A percentile compares a stretch with the other conserved stretches of the same genome.
phyloP scores from a whole-genome alignment of 2,888 invertebrate species.

The Pherbina coryleti region DNA sequence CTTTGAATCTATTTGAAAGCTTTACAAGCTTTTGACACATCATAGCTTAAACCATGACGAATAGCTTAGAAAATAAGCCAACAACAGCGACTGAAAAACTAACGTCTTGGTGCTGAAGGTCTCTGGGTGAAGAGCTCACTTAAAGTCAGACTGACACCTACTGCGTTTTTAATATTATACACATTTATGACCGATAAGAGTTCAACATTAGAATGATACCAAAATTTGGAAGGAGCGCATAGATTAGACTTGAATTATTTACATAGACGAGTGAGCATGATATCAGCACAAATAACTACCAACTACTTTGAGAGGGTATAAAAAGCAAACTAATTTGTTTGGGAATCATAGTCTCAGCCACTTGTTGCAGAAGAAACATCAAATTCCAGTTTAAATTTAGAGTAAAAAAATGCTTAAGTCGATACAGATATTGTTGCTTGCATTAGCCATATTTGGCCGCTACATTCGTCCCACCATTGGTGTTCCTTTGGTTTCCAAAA shows the following conservation, averaged over 20 bases:
- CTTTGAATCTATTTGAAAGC: too few species aligned
- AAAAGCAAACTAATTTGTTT: constrained; percentile 49
- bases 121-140: too few species aligned
- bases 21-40: too few species aligned
- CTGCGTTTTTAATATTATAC: constrained; percentile 36
- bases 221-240: constrained; percentile 28
- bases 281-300: neutral
- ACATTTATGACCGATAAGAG: constrained; percentile 44
- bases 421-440: constrained; percentile 37
- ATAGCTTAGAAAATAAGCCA: too few species aligned
- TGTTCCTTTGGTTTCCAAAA: constrained; percentile 43
- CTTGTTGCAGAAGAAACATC: constrained; percentile 21
- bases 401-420: neutral
- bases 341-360: constrained; percentile 50
- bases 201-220: constrained; percentile 48
- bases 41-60: too few species aligned
- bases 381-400: neutral
- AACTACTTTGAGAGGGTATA: constrained; percentile 47
- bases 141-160: too few species aligned
- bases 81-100: too few species aligned
- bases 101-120: too few species aligned
- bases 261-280: constrained; percentile 28
- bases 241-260: constrained; percentile 37
- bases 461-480: constrained; percentile 37
- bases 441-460: constrained; percentile 25